Percentiles rank a stretch among this genome's conserved stretches.
phyloP scores from a whole-genome alignment of 2,797 vertebrate genomes.

The Vespertilio murinus region DNA sequence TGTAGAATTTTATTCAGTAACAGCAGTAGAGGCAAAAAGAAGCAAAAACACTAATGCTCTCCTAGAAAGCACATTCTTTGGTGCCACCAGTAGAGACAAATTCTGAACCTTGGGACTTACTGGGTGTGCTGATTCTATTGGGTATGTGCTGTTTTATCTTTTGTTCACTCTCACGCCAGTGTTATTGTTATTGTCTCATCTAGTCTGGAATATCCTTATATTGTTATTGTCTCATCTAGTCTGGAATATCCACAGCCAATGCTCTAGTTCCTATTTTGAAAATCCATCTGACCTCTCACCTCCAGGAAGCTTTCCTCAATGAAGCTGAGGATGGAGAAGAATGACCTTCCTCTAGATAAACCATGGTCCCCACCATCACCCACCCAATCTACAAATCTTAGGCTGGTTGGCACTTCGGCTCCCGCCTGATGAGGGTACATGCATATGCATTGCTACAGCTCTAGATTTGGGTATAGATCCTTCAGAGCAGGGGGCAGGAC shows the following conservation, averaged over 20 bases:
- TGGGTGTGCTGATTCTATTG: neutral
- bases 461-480: constrained; percentile 22
- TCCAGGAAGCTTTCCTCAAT: constrained; percentile 34
- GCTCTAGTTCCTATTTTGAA: constrained; percentile 56
- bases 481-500: neutral
- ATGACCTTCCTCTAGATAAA: neutral
- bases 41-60: neutral
- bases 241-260: constrained; percentile 27
- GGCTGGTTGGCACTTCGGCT: neutral
- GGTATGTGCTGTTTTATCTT: neutral
- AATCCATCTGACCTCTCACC: neutral
- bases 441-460: neutral
- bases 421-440: neutral
- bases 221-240: neutral
- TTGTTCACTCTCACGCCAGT: neutral
- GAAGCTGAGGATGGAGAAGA: constrained; percentile 1
- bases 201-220: constrained; percentile 40
- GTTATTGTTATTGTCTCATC: neutral
- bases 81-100: neutral
- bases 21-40: neutral
- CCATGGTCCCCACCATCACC: neutral
- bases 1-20: neutral
- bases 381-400: neutral
- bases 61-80: constrained; percentile 3
- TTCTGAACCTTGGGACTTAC: constrained; percentile 2